Percentiles rank a stretch among this genome's conserved stretches.
phyloP scores from a whole-genome alignment of 37 sponge, comb jelly and placozoan genomes.

The Eunapius fragilis region DNA sequence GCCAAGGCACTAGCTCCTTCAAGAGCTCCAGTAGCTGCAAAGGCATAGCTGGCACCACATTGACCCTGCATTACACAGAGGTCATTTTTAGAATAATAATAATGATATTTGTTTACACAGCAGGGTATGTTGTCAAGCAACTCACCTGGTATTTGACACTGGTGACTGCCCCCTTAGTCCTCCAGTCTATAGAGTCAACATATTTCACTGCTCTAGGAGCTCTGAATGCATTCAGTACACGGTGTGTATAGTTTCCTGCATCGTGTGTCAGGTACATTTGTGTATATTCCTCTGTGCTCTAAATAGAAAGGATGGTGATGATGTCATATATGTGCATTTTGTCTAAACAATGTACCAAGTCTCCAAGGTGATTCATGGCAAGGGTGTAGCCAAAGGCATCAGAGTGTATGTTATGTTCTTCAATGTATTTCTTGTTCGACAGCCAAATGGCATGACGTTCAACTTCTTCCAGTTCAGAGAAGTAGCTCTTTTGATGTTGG shows the following conservation, averaged over 20 bases:
- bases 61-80: conserved; percentile 38
- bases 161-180: conserved; percentile 79
- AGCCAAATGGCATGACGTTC: conserved; percentile 48
- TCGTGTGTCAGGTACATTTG: background rate
- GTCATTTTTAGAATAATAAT: background rate
- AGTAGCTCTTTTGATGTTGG: conserved; percentile 51
- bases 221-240: background rate
- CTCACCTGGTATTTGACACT: conserved; percentile 74
- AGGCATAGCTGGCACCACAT: conserved; percentile 89
- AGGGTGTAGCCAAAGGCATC: conserved; percentile 71
- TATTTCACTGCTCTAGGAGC: background rate
- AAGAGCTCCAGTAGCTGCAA: conserved; percentile 84
- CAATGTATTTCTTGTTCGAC: conserved; percentile 77
- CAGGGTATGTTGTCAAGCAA: background rate
- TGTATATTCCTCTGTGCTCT: background rate
- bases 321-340: too few species aligned
- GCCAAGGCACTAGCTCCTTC: conserved; percentile 73
- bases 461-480: conserved; percentile 38
- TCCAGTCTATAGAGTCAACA: conserved; percentile 78
- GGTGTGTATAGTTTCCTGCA: background rate
- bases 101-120: too few species aligned
- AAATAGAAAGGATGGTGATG: background rate
- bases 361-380: conserved; percentile 77
- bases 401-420: conserved; percentile 63
- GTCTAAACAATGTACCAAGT: conserved; percentile 46